Percentiles rank a stretch among this genome's conserved stretches.
Conservation (phyloP, 2,113 vertebrate species). For the Clarias macrocephalus region DNA sequence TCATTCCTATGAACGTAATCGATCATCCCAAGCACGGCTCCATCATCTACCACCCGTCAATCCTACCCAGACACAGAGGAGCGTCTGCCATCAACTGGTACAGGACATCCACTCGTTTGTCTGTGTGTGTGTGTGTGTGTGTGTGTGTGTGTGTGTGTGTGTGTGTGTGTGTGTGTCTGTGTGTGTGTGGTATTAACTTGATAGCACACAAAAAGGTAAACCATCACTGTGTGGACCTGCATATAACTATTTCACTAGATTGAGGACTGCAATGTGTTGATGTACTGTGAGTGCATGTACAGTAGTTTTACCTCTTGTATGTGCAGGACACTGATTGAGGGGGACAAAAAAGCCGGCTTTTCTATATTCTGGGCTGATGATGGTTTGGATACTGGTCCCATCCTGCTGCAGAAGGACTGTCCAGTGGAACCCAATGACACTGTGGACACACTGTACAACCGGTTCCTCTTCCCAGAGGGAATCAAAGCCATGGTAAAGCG, state of each 20-base stretch:
- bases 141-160: slow-evolving; percentile 8
- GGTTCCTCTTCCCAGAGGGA: slow-evolving; percentile 94
- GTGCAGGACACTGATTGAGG: slow-evolving; percentile 92
- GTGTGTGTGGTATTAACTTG: neutral
- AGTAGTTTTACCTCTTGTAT: neutral
- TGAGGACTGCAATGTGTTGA: neutral
- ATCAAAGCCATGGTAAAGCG: slow-evolving; percentile 90
- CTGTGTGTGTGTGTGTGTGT: slow-evolving; percentile 16
- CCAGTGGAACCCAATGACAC: slow-evolving; percentile 85
- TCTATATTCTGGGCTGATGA: slow-evolving; percentile 97
- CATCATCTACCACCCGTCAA: slow-evolving; percentile 96
- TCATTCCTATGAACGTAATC: slow-evolving; percentile 97
- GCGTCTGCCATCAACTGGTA: slow-evolving; percentile 98
- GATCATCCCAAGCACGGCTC: slow-evolving; percentile 87
- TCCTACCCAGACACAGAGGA: slow-evolving; percentile 92
- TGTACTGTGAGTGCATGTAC: neutral
- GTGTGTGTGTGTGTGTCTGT: slow-evolving; percentile 7
- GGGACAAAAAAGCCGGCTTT: slow-evolving; percentile 92
- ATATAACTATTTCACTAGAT: neutral
- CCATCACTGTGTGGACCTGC: neutral
- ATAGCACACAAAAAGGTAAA: neutral
- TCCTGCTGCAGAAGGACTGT: slow-evolving; percentile 90
- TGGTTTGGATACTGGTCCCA: slow-evolving; percentile 93
- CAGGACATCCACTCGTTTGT: slow-evolving; percentile 38
- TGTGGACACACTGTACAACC: slow-evolving; percentile 91